Conservation (phyloP, 2,797 vertebrate species). For the Ispidina lecontei region DNA sequence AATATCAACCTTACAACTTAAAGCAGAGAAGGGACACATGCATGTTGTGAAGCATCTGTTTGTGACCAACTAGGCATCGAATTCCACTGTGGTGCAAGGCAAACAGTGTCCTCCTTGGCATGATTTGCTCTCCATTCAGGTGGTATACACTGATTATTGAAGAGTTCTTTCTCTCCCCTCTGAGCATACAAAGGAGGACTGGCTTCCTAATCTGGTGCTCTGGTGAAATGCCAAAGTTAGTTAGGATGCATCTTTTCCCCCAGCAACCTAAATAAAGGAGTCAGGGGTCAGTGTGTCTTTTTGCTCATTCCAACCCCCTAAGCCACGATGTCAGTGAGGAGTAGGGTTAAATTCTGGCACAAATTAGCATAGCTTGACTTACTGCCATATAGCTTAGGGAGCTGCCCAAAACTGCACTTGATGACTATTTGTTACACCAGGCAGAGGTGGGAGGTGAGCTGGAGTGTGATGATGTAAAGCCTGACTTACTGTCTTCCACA, state of each 20-base stretch:
- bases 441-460: not conserved
- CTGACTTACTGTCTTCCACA: not conserved
- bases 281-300: not conserved
- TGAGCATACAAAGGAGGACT: not conserved
- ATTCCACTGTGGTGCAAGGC: fast-evolving
- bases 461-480: not conserved
- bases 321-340: not conserved
- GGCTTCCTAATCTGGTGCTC: not conserved
- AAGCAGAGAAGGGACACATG: fast-evolving
- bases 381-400: too few species aligned
- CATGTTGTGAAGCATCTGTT: not conserved
- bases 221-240: not conserved
- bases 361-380: not conserved
- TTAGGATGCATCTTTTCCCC: too few species aligned
- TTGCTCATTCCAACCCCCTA: fast-evolving
- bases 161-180: not conserved
- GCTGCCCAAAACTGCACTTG: not conserved
- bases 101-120: fast-evolving
- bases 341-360: not conserved
- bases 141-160: not conserved
- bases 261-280: not conserved
- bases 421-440: not conserved
- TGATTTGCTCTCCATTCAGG: fast-evolving
- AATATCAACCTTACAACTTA: not conserved
- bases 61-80: not conserved